Percentiles rank a stretch among this genome's conserved stretches.
phyloP scores from a whole-genome alignment of 2,888 invertebrate species.

The Lottia gigantea region DNA sequence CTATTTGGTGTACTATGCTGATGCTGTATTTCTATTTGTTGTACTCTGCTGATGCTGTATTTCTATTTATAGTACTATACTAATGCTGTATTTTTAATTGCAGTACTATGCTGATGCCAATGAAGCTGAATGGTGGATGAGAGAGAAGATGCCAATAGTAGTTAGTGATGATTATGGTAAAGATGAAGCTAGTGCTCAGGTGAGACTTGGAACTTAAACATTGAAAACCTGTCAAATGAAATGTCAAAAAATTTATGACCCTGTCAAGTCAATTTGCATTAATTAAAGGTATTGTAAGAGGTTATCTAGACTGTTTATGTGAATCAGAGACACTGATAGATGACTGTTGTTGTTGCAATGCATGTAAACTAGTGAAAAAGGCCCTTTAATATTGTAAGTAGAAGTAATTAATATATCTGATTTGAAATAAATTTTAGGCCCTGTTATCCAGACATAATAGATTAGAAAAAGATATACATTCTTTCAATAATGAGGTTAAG shows the following conservation, averaged over 20 bases:
- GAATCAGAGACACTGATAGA: no score
- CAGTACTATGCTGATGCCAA: conserved; percentile 96
- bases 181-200: conserved; percentile 91
- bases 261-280: no score
- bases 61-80: conserved; percentile 80
- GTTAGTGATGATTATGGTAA: conserved; percentile 89
- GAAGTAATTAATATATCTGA: no score
- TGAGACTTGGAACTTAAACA: conserved; percentile 23
- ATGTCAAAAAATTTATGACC: no score
- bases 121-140: conserved; percentile 97
- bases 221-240: no score
- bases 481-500: conserved; percentile 84
- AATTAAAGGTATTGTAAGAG: no score
- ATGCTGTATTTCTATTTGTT: conserved; percentile 71
- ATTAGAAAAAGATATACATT: conserved; percentile 87
- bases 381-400: no score
- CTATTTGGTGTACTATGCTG: conserved; percentile 65
- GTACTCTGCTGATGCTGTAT: conserved; percentile 76
- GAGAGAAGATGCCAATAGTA: conserved; percentile 92
- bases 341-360: no score
- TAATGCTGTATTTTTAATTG: conserved; percentile 75
- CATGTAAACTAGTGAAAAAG: no score
- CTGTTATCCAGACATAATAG: conserved; percentile 87
- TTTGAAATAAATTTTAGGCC: conserved; percentile 67
- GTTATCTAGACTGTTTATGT: no score